Percentiles rank a stretch among this genome's conserved stretches.
These are phyloP conservation scores for Xestobium rufovillosum DNA, from an alignment of 2,888 invertebrate genomes.

Conservation along the genomic window DNA sequence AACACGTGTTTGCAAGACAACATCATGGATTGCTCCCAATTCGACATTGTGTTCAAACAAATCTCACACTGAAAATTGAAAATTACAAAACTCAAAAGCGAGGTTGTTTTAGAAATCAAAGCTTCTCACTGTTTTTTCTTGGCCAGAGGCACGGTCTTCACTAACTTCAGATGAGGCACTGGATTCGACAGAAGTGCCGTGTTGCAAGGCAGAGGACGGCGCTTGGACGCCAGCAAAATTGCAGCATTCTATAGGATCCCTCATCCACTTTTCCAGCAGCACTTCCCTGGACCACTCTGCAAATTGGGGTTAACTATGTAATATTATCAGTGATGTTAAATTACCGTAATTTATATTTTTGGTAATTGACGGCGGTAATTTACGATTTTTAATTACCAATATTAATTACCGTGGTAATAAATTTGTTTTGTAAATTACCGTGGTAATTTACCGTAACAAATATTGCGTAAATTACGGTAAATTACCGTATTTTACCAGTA, in stretches of 20 bases:
- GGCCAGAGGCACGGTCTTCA: conserved; percentile 23
- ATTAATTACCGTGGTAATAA: too few relatives aligned
- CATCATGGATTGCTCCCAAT: conserved; percentile 47
- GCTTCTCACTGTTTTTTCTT: conserved; percentile 37
- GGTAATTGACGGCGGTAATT: too few relatives aligned
- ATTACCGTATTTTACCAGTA: too few relatives aligned
- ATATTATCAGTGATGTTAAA: too few relatives aligned
- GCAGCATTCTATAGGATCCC: conserved; percentile 56
- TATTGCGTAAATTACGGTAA: too few relatives aligned
- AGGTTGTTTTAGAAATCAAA: too few relatives aligned
- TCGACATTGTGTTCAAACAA: conserved; percentile 46
- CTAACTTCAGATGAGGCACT: conserved; percentile 35
- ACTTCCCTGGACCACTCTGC: conserved; percentile 62
- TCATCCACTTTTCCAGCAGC: conserved; percentile 60
- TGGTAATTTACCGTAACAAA: too few relatives aligned
- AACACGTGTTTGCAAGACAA: conserved; percentile 58
- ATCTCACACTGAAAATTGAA: conserved; percentile 51
- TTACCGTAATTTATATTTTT: too few relatives aligned
- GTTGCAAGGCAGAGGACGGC: conserved; percentile 46
- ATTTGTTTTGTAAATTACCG: too few relatives aligned
- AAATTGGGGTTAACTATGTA: too few relatives aligned
- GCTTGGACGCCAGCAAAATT: conserved; percentile 58
- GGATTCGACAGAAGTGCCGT: conserved; percentile 38
- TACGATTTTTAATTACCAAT: too few relatives aligned
- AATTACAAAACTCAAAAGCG: too few relatives aligned